Evolutionary conservation across 2,113 vertebrate genomes (phyloP).

Genomic region (Xyrauchen texanus): DNA sequence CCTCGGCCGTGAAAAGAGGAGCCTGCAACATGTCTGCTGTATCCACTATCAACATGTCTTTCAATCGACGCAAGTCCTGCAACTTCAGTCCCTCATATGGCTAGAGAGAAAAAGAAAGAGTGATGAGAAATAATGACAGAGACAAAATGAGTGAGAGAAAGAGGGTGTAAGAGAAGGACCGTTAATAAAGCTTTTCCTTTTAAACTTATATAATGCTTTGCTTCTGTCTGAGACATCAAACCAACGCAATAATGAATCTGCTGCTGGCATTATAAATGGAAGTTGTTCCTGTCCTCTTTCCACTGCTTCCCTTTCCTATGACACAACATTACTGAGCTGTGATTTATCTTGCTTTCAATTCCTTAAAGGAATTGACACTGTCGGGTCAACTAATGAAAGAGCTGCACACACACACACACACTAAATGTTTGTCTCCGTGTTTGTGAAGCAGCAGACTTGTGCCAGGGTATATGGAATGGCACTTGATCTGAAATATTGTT

Average conservation of each 20-base stretch:
- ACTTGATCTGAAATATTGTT: too few species aligned
- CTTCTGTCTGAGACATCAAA: neutral
- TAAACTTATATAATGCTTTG: neutral
- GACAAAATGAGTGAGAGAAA: neutral
- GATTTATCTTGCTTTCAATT: too few species aligned
- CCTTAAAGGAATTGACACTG: too few species aligned
- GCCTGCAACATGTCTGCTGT: slow-evolving; percentile 98
- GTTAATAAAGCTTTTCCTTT: neutral
- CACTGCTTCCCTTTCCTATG: neutral
- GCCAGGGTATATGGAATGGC: too few species aligned
- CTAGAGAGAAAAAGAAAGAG: slow-evolving; percentile 58
- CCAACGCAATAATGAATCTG: neutral
- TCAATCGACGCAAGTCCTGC: slow-evolving; percentile 90
- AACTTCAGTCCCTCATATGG: slow-evolving; percentile 89
- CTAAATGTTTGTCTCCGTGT: too few species aligned
- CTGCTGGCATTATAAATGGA: neutral
- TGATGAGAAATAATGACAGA: too few species aligned
- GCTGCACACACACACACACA: too few species aligned
- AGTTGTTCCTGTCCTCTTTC: neutral
- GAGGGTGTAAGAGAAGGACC: neutral
- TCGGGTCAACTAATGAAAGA: too few species aligned
- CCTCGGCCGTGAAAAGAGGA: slow-evolving; percentile 94
- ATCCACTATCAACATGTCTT: slow-evolving; percentile 98
- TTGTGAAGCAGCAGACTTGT: too few species aligned
- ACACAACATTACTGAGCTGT: too few species aligned